phyloP scores from a whole-genome alignment of 2,113 vertebrate species.

The Cyphomyrus discorhynchus region DNA sequence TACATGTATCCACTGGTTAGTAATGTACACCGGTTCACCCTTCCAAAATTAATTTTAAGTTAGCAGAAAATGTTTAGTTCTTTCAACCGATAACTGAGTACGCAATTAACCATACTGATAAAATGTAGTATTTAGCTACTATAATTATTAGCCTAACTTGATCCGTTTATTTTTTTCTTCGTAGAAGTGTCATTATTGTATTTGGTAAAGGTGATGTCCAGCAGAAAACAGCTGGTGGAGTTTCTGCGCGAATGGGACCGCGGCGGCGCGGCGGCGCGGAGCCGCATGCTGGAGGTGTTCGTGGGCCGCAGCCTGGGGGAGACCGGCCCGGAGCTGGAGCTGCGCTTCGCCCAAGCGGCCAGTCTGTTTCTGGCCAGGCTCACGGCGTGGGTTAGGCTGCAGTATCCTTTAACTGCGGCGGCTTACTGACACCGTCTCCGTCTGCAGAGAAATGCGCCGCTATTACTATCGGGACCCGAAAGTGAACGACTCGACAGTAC shows the following conservation, averaged over 20 bases:
- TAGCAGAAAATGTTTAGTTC: not conserved
- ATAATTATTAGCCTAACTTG: not conserved
- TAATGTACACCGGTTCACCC: not conserved
- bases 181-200: not conserved
- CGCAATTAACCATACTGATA: not conserved
- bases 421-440: not conserved
- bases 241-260: constrained; percentile 76
- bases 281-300: constrained; percentile 62
- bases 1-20: not conserved
- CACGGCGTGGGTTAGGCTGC: constrained; percentile 70
- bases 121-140: not conserved
- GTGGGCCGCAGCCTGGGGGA: constrained; percentile 60
- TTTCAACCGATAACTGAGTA: not conserved
- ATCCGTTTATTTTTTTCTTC: not conserved
- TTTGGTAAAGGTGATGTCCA: not conserved
- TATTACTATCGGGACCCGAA: not conserved
- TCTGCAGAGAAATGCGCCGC: not conserved
- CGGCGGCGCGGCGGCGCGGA: constrained; percentile 44
- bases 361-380: constrained; percentile 75
- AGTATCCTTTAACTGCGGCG: constrained; percentile 56
- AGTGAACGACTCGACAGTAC: not conserved
- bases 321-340: constrained; percentile 69
- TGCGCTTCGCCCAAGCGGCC: constrained; percentile 68
- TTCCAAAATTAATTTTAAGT: not conserved
- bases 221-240: constrained; percentile 53